These are phyloP conservation scores for Sapayoa aenigma DNA, from an alignment of 2,113 vertebrate genomes.

Conservation along the genomic window DNA sequence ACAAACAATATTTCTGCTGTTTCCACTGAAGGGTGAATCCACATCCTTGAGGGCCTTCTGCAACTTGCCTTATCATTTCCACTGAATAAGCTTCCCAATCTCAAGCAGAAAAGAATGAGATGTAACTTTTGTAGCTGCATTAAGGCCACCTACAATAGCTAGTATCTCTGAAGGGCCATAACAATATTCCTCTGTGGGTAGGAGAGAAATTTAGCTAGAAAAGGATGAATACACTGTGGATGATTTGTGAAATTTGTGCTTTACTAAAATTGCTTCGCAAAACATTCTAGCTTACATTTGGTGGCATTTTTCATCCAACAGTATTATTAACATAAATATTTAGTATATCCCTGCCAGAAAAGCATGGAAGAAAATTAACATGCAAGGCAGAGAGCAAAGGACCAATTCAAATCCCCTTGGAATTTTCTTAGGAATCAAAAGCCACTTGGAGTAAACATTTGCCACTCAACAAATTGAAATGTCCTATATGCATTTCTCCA, in stretches of 20 bases:
- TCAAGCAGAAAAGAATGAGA: not conserved
- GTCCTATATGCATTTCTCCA: not conserved
- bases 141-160: not conserved
- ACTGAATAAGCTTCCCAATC: not conserved
- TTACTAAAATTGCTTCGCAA: not conserved
- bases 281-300: not conserved
- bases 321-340: not conserved
- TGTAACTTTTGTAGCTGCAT: not conserved
- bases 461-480: constrained; percentile 36
- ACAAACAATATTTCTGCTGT: not conserved
- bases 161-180: not conserved
- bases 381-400: constrained; percentile 16
- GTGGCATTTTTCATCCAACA: constrained; percentile 25
- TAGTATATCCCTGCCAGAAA: not conserved
- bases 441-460: constrained; percentile 47
- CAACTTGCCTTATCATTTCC: not conserved
- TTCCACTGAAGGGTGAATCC: not conserved
- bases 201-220: not conserved
- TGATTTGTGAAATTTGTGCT: not conserved
- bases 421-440: constrained; percentile 45
- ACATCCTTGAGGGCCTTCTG: not conserved
- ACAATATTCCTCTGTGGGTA: not conserved
- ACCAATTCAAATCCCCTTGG: not conserved
- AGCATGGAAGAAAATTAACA: not conserved
- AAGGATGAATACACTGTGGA: not conserved